phyloP scores from a whole-genome alignment of 2,888 invertebrate genomes.

The Brachyptera putata region DNA sequence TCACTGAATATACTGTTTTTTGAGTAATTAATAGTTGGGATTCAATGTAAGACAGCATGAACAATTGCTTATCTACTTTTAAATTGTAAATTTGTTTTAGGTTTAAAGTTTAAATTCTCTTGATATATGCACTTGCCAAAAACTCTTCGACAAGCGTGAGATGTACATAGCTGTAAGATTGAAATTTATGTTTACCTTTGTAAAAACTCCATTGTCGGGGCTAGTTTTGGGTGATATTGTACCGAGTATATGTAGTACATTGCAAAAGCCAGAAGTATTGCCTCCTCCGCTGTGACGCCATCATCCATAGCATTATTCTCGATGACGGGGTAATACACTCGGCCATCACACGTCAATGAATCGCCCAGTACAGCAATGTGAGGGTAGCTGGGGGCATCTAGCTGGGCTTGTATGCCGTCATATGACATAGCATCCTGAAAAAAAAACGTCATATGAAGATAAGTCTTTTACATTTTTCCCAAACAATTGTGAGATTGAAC shows the following conservation, averaged over 20 bases:
- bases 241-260: background rate
- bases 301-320: background rate
- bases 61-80: too few relatives aligned
- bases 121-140: too few relatives aligned
- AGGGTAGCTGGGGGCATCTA: background rate
- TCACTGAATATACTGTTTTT: too few relatives aligned
- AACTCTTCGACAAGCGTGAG: too few relatives aligned
- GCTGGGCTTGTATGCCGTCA: background rate
- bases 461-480: too few relatives aligned
- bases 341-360: background rate
- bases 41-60: too few relatives aligned
- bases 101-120: too few relatives aligned
- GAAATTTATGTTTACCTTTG: background rate
- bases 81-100: too few relatives aligned
- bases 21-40: too few relatives aligned
- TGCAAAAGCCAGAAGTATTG: background rate
- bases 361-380: background rate
- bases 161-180: too few relatives aligned
- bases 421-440: background rate
- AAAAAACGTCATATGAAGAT: background rate
- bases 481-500: too few relatives aligned
- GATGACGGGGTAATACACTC: background rate
- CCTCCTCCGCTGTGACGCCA: background rate
- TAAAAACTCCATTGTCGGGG: background rate
- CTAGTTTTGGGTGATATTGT: background rate